Percentiles rank a stretch among this genome's conserved stretches.
These are phyloP conservation scores for Drosophila neutralis DNA, from an alignment of 2,888 invertebrate genomes.

Conservation along the genomic window DNA sequence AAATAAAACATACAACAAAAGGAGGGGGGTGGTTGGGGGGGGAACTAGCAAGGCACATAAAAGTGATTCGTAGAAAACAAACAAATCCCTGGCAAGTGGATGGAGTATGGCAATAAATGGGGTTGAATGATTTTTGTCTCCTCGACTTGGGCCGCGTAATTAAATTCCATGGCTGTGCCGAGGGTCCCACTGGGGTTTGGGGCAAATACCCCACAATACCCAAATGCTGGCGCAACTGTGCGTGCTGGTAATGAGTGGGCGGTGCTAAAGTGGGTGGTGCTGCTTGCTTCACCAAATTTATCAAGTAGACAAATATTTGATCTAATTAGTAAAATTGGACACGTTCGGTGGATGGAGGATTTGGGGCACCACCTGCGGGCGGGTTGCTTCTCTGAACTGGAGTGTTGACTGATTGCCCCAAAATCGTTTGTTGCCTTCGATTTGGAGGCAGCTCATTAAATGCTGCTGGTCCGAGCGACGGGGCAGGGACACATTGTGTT, in stretches of 20 bases:
- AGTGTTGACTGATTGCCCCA: slow-evolving; percentile 59
- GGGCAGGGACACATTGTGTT: slow-evolving; percentile 15
- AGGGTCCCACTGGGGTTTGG: neutral
- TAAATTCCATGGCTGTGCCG: slow-evolving; percentile 46
- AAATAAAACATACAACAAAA: neutral
- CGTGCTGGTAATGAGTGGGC: slow-evolving; percentile 61
- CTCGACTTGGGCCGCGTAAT: slow-evolving; percentile 52
- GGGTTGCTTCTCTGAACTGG: slow-evolving; percentile 1
- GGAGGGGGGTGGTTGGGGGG: neutral
- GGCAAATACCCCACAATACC: neutral
- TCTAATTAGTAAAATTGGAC: slow-evolving; percentile 67
- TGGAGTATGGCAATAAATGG: slow-evolving; percentile 1
- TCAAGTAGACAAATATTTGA: slow-evolving; percentile 65
- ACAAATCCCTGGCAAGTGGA: slow-evolving; percentile 24
- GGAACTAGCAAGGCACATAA: slow-evolving; percentile 30
- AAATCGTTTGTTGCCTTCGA: slow-evolving; percentile 57
- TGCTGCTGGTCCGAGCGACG: slow-evolving; percentile 23
- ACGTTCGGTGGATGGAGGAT: slow-evolving; percentile 36
- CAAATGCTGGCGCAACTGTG: slow-evolving; percentile 34
- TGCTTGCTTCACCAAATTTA: slow-evolving; percentile 37
- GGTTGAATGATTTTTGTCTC: slow-evolving; percentile 56
- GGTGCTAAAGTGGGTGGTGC: slow-evolving; percentile 17
- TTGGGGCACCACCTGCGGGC: slow-evolving; percentile 13
- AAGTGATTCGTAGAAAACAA: slow-evolving; percentile 41
- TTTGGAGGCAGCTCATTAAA: slow-evolving; percentile 41